Base-by-base conservation (phyloP, 2,113 vertebrate species). In the Psilopsiagon aurifrons region DNA sequence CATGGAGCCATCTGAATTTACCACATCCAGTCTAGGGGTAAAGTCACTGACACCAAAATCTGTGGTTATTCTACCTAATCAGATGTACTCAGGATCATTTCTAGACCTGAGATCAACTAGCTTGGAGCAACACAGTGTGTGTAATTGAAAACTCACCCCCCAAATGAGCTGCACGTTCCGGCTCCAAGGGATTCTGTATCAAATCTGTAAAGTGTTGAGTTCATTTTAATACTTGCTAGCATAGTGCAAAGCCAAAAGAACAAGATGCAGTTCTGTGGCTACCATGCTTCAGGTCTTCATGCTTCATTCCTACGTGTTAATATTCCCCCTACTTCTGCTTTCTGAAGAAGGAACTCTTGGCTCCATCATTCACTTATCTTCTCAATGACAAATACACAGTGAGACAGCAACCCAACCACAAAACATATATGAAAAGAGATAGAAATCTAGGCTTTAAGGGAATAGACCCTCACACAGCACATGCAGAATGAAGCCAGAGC, bases 141-240 rank as follows among this genome's bases (percentile, higher is more conserved):
- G 49, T 13, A 11, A 39, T 29, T 4, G 0, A 70, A 71, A 0
- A 0, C 8, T 75, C 46, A 13, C 13, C 55, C 44, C 43, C 15
- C 31, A 49, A 75, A 73, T 5, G 7, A 70, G 66, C 54, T 49
- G 44, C 23, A 15, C 10, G 2, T 49, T 43, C 18, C 16, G 25
- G 18, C 33, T 83, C 49, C 41, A 46, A 55, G 62, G 13, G 25
- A 11, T 11, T n/a, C 39, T 63, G 29, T 27, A 44, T 29, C 31
- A n/a, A 55, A 66, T 33, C 35, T 79, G 13, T 60, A 62, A 49
- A 66, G 29, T 41, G 60, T 6, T 17, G 13, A 43, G 23, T 41
- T 91, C 55, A 35, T 35, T 74, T 83, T 55, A 47, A 47, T 51
- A 33, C 23, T 44, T 82, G 12, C 27, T 31, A 71, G 51, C 25